Conservation (phyloP, 2,888 invertebrate species). For the Troides helena region DNA sequence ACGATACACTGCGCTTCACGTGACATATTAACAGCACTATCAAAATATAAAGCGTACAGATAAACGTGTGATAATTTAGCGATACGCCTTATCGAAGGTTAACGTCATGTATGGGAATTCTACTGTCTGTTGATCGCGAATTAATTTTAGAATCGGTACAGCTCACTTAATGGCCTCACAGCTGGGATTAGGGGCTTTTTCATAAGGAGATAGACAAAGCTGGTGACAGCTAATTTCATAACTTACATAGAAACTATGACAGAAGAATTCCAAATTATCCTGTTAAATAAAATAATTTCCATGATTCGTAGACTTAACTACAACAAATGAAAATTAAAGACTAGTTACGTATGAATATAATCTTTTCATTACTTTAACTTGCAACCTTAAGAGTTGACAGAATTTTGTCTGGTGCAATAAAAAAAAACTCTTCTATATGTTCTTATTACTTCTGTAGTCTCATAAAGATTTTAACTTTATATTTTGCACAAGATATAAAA, state of each 20-base stretch:
- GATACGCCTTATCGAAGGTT: conserved; percentile 23
- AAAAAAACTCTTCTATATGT: no score
- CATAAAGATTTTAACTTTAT: no score
- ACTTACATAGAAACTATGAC: no score
- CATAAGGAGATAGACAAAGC: no score
- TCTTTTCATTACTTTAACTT: no score
- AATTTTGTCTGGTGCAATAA: no score
- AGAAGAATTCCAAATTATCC: background rate
- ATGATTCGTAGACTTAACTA: background rate
- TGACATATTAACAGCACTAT: background rate
- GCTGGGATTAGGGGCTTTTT: no score
- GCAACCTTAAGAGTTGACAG: no score
- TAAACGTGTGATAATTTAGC: conserved; percentile 5
- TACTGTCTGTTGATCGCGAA: background rate
- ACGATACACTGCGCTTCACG: conserved; percentile 30
- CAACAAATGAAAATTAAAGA: background rate
- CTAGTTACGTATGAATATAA: no score
- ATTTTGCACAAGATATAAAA: no score
- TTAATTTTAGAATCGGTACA: background rate
- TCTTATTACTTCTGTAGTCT: no score
- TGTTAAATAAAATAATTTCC: background rate
- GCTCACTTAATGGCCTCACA: background rate
- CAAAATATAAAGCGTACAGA: conserved; percentile 1
- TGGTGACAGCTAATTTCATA: no score
- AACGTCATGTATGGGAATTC: background rate